Base-by-base conservation (phyloP, 1,140 invertebrate species). In the Drosophila funebris region DNA sequence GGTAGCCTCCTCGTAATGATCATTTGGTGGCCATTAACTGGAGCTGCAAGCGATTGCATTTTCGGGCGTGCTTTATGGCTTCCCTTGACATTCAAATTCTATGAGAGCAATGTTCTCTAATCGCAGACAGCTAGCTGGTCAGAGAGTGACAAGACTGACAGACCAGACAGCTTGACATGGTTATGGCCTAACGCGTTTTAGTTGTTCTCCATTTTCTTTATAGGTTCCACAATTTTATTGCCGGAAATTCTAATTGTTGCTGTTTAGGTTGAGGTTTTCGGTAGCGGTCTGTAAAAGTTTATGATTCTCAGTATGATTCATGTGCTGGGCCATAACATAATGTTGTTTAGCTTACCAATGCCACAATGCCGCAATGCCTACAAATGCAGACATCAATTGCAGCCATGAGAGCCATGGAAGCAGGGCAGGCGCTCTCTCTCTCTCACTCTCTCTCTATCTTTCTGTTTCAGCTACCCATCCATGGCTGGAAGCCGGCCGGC, bases 231-330 rank as follows among this genome's bases (percentile, higher is more conserved):
- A 60, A 48, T 61, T 82, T 85, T 88, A 87, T 72, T 60, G 76
- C 83, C 83, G 83, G 83, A 87, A 88, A 66, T 73, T 88, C 78
- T 83, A 87, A 88, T 88, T 87, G 56, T 57, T 66, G 61, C 41
- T 43, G 67, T 37, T 62, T 50, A 83, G 88, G 56, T 57, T 66
- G 61, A 50, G 52, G 67, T 37, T 62, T 50, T 13, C n/a, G 13
- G n/a, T 43, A 14, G 13, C 1, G 18, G 3, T 24, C 13, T 44
- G 43, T 36, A 41, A 46, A 54, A 27, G 16, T 71, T 64, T 64
- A 60, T 61, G 46, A 22, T 50, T 46, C 36, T 29, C 11, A 27
- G 16, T 48, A 44, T 64, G 68, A 64, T 56, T 48, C 62, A 72
- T 37, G 18, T 57, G 41, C 24, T 63, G 24, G 13, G 46, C 37